phyloP scores from a whole-genome alignment of 2,113 vertebrate species.

The Myrmecophaga tridactyla region DNA sequence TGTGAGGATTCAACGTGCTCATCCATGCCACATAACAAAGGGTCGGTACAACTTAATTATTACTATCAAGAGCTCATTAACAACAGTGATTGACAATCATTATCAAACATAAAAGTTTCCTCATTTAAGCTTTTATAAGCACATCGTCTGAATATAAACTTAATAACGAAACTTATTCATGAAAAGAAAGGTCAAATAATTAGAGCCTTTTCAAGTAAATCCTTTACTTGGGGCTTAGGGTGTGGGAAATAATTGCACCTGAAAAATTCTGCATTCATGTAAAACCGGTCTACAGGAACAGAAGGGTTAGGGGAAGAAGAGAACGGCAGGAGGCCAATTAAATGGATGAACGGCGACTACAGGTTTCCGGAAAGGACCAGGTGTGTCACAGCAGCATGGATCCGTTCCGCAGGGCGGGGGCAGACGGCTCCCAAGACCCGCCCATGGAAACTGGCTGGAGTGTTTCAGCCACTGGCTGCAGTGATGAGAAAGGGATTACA shows the following conservation, averaged over 20 bases:
- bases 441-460: background rate
- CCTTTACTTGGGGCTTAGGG: background rate
- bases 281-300: background rate
- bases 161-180: background rate
- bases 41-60: background rate
- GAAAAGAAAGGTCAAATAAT: background rate
- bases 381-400: background rate
- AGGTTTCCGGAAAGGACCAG: background rate
- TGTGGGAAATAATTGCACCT: background rate
- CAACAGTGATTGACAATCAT: background rate
- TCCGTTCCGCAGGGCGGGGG: rapidly evolving
- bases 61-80: background rate
- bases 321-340: background rate
- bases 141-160: background rate
- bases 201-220: background rate
- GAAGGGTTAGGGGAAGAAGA: background rate
- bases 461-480: background rate
- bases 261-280: background rate
- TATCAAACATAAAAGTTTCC: background rate
- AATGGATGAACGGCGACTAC: background rate
- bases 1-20: background rate
- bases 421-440: background rate
- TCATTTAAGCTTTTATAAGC: background rate
- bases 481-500: background rate
- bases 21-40: background rate